A percentile compares a stretch with the other conserved stretches of the same genome.
Conservation (phyloP, 2,113 vertebrate species). For the Indri indri region DNA sequence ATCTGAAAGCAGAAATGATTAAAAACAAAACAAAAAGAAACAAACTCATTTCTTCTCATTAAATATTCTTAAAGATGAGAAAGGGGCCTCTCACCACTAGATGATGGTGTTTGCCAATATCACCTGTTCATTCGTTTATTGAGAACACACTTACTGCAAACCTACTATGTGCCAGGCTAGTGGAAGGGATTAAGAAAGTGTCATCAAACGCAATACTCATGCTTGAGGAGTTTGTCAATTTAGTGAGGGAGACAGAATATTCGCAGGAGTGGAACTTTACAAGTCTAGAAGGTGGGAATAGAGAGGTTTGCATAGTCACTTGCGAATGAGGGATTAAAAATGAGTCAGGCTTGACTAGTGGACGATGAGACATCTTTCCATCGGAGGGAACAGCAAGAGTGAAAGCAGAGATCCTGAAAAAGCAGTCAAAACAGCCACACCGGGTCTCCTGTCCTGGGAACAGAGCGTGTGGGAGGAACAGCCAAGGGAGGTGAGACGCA, state of each 20-base stretch:
- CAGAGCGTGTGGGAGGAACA: not conserved
- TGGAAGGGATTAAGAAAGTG: not conserved
- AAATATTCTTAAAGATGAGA: not conserved
- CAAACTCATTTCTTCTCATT: not conserved
- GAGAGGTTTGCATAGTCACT: not conserved
- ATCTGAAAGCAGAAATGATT: not conserved
- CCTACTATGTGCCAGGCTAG: not conserved
- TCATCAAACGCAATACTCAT: not conserved
- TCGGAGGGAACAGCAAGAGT: not conserved
- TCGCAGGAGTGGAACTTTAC: not conserved
- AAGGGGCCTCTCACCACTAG: not conserved
- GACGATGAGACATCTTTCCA: not conserved
- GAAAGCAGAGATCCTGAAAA: not conserved
- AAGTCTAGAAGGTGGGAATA: not conserved
- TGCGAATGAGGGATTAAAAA: not conserved
- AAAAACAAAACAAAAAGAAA: slow-evolving; percentile 29
- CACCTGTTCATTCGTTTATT: not conserved
- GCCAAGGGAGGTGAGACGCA: not conserved
- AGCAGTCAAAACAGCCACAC: not conserved
- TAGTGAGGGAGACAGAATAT: not conserved
- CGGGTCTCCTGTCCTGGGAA: not conserved
- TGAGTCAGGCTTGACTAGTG: not conserved
- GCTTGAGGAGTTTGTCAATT: not conserved
- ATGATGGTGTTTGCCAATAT: not conserved
- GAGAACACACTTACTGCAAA: not conserved